Evolutionary conservation across 2,888 invertebrate genomes (phyloP).

Genomic region (Habroteleia sp.): DNA sequence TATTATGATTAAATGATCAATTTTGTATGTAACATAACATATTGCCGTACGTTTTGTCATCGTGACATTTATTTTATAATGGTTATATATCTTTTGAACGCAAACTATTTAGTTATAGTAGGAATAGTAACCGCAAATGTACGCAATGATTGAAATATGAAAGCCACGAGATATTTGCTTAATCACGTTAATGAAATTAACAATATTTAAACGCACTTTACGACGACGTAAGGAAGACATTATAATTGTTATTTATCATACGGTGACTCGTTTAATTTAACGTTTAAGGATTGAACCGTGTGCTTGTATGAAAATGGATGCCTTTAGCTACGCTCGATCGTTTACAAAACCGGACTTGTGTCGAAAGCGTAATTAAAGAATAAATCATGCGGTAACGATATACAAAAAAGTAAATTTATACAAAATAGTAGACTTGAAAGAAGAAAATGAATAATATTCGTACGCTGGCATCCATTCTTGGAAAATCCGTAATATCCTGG

Average conservation of each 20-base stretch:
- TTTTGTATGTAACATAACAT: too few relatives aligned
- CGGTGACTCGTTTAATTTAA: conserved; percentile 28
- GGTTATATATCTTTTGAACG: too few relatives aligned
- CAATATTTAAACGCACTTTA: conserved; percentile 5
- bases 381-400: conserved; percentile 49
- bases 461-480: conserved; percentile 89
- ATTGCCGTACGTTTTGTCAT: too few relatives aligned
- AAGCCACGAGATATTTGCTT: background rate
- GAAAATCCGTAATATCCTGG: conserved; percentile 90
- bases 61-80: too few relatives aligned
- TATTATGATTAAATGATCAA: too few relatives aligned
- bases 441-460: conserved; percentile 74
- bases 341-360: conserved; percentile 46
- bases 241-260: conserved; percentile 28
- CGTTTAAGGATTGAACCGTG: conserved; percentile 23
- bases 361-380: conserved; percentile 39
- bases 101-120: too few relatives aligned
- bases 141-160: too few relatives aligned
- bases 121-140: too few relatives aligned
- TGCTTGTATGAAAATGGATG: conserved; percentile 16
- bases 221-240: conserved; percentile 8
- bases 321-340: conserved; percentile 34
- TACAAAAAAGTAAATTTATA: conserved; percentile 16
- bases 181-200: conserved; percentile 18
- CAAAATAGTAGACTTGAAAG: conserved; percentile 32